Evolutionary conservation across 30 jellyfish, hydroid and myxozoan genomes (phyloP), one percentile per base, ranked within the genome.

Genomic region (Hydractinia symbiolongicarpus): DNA sequence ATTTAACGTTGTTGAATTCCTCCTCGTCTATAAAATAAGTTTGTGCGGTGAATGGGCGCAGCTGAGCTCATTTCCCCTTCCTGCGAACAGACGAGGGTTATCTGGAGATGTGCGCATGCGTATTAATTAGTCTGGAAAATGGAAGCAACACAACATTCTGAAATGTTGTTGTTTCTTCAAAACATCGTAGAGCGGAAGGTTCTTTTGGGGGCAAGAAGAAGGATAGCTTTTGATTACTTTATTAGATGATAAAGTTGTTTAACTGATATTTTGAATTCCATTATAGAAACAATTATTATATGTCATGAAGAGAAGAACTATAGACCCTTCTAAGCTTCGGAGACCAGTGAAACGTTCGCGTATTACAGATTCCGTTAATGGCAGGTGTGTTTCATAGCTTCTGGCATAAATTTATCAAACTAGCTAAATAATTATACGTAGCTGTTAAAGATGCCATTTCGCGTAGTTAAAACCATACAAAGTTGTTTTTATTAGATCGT

Each of bases 311-410:
- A 91, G 98, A 76, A 87, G 98, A 86, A 86, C 98, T 57, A 82
- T 86, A 50, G 98, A 91, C 83, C 95, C 98, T 78, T 91, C 98
- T 51, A 91, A 91, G 71, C 77, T 91, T 87, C 94, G 98, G 66
- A 87, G 98, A 79, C 98, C 98, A 71, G 84, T 86, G 66, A 83
- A 94, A 64, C 86, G 96, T 66, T 91, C 98, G 49, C 93, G 98
- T 76, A 91, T 91, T 54, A 87, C 98, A 50, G 98, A 91, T 82
- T 82, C 98, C n/a, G 98, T 91, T 40, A 90, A 91, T 77, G 89
- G 98, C 96, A 91, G 98, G 98, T 91, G 98, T 73, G 97, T 82
- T 61, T 61, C 13, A 78, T 2, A 30, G 44, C 44, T 30, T 30
- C 44, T 30, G 2, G 44, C 44, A 30, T 30, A 30, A 30, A 30